Percentiles rank a stretch among this genome's conserved stretches.
These are phyloP conservation scores for Heterodera carotae DNA, from an alignment of 1,140 invertebrate genomes.

Conservation along the genomic window DNA sequence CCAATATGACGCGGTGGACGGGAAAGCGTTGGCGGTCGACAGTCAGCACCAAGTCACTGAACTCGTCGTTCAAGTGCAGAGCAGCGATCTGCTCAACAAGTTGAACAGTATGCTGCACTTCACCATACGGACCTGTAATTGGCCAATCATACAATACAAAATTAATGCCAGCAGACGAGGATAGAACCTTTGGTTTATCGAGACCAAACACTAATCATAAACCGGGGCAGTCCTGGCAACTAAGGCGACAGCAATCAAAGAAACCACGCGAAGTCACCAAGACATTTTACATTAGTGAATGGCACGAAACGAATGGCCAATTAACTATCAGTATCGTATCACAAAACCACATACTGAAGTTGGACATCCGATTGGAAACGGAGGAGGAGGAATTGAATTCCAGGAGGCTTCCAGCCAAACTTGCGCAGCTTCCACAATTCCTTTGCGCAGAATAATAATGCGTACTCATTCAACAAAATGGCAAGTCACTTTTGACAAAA, in stretches of 20 bases:
- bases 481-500: background rate
- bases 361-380: background rate
- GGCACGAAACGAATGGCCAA: no score
- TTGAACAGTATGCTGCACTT: conserved; percentile 44
- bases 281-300: no score
- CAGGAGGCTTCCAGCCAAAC: conserved; percentile 2
- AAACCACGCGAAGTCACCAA: no score
- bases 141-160: background rate
- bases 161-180: background rate
- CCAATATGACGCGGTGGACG: conserved; percentile 86
- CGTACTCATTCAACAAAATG: conserved; percentile 13
- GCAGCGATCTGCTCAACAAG: conserved; percentile 79
- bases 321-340: no score
- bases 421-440: conserved; percentile 7
- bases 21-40: conserved; percentile 80
- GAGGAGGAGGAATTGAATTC: conserved; percentile 24
- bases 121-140: conserved; percentile 30
- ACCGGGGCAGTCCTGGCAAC: no score
- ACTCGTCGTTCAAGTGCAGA: conserved; percentile 82
- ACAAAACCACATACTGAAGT: conserved; percentile 9
- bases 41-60: conserved; percentile 84
- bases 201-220: no score
- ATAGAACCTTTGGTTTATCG: no score
- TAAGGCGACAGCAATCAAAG: no score
- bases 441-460: conserved; percentile 20